These are phyloP conservation scores for Galleria mellonella DNA, from an alignment of 1,140 invertebrate genomes.

Conservation along the genomic window DNA sequence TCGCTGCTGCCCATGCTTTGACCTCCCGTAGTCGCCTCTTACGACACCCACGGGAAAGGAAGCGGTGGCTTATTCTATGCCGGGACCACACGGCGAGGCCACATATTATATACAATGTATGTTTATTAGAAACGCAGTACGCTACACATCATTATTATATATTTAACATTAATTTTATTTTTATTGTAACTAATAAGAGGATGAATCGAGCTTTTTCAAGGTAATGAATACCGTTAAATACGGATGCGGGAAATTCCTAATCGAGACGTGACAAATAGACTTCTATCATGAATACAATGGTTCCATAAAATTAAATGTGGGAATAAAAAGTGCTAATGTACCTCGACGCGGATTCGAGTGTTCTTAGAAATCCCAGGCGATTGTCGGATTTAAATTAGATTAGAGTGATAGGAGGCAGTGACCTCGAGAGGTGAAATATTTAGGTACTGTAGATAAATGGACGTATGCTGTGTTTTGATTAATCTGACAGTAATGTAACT, in stretches of 20 bases:
- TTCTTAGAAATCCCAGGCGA: not conserved
- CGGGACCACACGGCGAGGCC: too few relatives aligned
- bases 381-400: not conserved
- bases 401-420: not conserved
- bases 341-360: not conserved
- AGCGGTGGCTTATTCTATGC: too few relatives aligned
- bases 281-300: not conserved
- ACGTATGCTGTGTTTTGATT: too few relatives aligned
- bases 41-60: too few relatives aligned
- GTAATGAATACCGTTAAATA: not conserved
- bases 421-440: not conserved
- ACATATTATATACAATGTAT: too few relatives aligned
- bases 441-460: not conserved
- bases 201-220: not conserved
- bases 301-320: not conserved
- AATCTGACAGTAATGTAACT: too few relatives aligned
- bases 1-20: too few relatives aligned
- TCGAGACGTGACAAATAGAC: not conserved
- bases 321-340: not conserved
- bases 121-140: too few relatives aligned
- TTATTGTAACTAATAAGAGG: not conserved
- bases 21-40: too few relatives aligned
- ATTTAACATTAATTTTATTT: not conserved
- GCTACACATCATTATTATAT: too few relatives aligned
- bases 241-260: conserved; percentile 1